Conservation (phyloP, 2,888 invertebrate species). For the Helicoverpa assulta region DNA sequence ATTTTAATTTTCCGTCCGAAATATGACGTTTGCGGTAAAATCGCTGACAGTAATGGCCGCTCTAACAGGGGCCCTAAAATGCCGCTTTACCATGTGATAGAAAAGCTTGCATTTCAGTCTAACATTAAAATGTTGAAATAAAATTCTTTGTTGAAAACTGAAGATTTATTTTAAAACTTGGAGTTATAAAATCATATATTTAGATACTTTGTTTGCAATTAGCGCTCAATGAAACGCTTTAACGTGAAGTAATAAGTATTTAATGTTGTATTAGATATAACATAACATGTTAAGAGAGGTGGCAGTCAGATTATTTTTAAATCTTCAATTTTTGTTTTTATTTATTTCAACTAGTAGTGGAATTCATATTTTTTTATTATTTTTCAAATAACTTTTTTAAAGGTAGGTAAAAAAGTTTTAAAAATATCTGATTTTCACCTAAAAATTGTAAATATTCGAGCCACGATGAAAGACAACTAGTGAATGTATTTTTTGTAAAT, state of each 20-base stretch:
- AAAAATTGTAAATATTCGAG: slow-evolving; percentile 59
- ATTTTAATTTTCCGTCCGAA: not conserved
- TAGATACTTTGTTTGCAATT: slow-evolving; percentile 56
- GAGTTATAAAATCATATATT: slow-evolving; percentile 17
- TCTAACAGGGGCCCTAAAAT: not conserved
- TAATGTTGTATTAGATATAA: slow-evolving; percentile 55
- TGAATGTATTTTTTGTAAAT: slow-evolving; percentile 74
- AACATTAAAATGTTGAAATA: not conserved
- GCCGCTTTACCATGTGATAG: not conserved
- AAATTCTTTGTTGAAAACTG: not conserved
- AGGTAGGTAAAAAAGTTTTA: not conserved
- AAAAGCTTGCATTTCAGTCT: not conserved
- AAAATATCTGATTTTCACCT: slow-evolving; percentile 40
- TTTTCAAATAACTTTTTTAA: not conserved
- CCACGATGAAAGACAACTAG: slow-evolving; percentile 75
- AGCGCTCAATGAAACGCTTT: slow-evolving; percentile 66
- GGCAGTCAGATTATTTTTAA: slow-evolving; percentile 36
- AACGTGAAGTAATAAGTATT: slow-evolving; percentile 52
- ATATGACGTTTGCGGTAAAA: not conserved
- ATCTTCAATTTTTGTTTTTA: no score
- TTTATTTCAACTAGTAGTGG: not conserved
- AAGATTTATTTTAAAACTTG: not conserved
- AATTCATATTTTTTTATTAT: not conserved
- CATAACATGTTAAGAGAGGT: slow-evolving; percentile 38
- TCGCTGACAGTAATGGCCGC: not conserved